Percentiles rank a stretch among this genome's conserved stretches.
These are phyloP conservation scores for Odocoileus hemionus DNA, from an alignment of 2,113 vertebrate species.

Conservation along the genomic window DNA sequence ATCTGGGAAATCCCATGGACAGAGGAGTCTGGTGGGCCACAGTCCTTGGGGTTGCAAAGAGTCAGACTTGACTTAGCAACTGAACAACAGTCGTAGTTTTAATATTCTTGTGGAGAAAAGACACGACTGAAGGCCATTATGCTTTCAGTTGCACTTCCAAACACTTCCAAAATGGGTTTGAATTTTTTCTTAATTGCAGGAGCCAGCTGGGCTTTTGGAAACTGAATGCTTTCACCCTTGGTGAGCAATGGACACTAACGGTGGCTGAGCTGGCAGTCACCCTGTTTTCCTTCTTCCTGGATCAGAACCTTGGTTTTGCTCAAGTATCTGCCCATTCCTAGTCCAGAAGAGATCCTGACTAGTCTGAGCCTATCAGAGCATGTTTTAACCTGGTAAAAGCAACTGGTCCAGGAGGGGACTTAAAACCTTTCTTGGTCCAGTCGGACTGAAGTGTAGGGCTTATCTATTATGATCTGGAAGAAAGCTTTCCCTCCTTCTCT, in stretches of 20 bases:
- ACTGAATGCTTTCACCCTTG: neutral
- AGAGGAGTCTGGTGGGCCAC: neutral
- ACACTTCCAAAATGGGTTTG: neutral
- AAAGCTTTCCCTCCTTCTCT: neutral
- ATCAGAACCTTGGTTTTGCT: neutral
- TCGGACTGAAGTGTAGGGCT: neutral
- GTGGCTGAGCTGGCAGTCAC: neutral
- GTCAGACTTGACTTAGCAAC: neutral
- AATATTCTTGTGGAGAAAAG: neutral
- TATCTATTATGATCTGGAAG: neutral
- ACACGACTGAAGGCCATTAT: neutral
- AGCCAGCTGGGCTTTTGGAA: neutral
- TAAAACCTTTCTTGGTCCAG: neutral
- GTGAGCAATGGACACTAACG: rapidly evolving
- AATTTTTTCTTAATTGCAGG: neutral
- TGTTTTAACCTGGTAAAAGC: neutral
- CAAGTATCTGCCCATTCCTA: neutral
- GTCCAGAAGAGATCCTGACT: neutral
- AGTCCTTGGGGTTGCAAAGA: neutral
- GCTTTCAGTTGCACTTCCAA: neutral
- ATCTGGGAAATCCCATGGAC: neutral
- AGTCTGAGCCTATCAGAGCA: neutral
- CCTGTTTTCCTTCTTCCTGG: neutral
- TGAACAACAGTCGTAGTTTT: neutral
- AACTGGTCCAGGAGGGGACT: neutral